Evolutionary conservation across 2,888 invertebrate genomes (phyloP), one percentile per base, ranked within the genome.

Genomic region (Parapristionchus giblindavisi): DNA sequence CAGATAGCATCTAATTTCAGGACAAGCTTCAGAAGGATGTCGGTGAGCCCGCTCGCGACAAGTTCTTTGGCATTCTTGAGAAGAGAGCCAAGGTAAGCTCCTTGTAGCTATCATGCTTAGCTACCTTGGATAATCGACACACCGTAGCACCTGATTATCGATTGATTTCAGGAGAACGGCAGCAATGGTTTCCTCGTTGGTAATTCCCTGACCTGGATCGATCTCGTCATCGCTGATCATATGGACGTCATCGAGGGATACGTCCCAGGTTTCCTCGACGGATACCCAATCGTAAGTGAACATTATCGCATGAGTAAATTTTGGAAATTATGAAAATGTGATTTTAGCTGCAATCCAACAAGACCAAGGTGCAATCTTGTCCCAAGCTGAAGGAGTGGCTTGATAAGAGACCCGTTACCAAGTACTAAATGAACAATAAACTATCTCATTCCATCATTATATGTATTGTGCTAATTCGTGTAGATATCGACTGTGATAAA

Each of bases 341-440:
- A 14, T 21, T 48, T 48, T 21, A 48, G 48, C 14, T 48, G 11
- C 48, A 14, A 11, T 11, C 48, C 21, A 51, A 52, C 52, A 68
- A 27, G 29, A 52, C 34, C 51, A 68, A 68, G 68, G 40, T 38
- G 5, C 34, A n/a, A 38, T 52, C 68, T 14, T 2, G 2, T 34
- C 68, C 68, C 52, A 68, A 68, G 52, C 34, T 68, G 52, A 68
- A 68, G 52, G 48, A 51, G 29, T 68, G 68, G 68, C 34, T 68
- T 11, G 68, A 68, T 24, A 68, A 68, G 68, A 68, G 68, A 68
- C 68, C 68, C n/a, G 68, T 68, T 3, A 68, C 68, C 21, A 48
- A 11, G 11, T 48, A 14, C 48, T 48, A 48, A 48, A 21, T 11
- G 21, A 21, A 48, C 21, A n/a, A n/a, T n/a, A n/a, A n/a, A n/a